phyloP scores from a whole-genome alignment of 2,888 invertebrate genomes.

The Drosophila colorata region DNA sequence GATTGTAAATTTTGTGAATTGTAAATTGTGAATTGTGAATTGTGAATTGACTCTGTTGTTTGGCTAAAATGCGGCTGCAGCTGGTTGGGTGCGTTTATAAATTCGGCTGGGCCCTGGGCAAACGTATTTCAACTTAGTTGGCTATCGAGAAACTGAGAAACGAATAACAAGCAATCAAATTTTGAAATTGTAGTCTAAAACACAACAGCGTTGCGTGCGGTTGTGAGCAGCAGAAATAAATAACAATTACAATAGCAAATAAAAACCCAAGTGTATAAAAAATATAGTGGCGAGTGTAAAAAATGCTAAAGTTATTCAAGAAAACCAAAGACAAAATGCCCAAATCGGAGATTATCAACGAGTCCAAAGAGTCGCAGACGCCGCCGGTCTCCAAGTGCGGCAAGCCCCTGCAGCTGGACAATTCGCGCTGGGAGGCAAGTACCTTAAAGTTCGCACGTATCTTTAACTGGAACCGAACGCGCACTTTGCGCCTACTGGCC shows the following conservation, averaged over 20 bases:
- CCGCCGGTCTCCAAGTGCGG: slow-evolving; percentile 81
- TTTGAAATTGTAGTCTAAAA: slow-evolving; percentile 2
- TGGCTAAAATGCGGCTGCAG: slow-evolving; percentile 38
- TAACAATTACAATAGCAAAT: slow-evolving; percentile 14
- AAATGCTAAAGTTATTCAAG: slow-evolving; percentile 81
- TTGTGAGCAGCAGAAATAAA: neutral
- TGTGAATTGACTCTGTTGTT: neutral
- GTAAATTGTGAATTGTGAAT: neutral
- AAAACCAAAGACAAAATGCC: slow-evolving; percentile 79
- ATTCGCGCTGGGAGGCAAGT: slow-evolving; percentile 85
- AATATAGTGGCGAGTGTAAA: slow-evolving; percentile 10
- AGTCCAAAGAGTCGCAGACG: slow-evolving; percentile 73
- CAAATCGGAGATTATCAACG: slow-evolving; percentile 84
- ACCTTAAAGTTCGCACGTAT: slow-evolving; percentile 19
- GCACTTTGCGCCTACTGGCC: slow-evolving; percentile 25
- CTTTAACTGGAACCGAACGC: neutral
- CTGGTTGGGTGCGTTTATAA: slow-evolving; percentile 23
- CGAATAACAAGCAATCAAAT: neutral
- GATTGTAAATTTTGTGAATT: slow-evolving; percentile 1
- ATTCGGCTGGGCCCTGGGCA: slow-evolving; percentile 43
- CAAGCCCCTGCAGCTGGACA: slow-evolving; percentile 83
- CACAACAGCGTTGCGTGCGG: slow-evolving; percentile 5
- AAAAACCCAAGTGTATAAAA: neutral
- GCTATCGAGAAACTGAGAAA: slow-evolving; percentile 4
- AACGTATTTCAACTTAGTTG: slow-evolving; percentile 34